Percentiles rank a stretch among this genome's conserved stretches.
Evolutionary conservation across 2,797 vertebrate genomes (phyloP).

Genomic region (Emys orbicularis): DNA sequence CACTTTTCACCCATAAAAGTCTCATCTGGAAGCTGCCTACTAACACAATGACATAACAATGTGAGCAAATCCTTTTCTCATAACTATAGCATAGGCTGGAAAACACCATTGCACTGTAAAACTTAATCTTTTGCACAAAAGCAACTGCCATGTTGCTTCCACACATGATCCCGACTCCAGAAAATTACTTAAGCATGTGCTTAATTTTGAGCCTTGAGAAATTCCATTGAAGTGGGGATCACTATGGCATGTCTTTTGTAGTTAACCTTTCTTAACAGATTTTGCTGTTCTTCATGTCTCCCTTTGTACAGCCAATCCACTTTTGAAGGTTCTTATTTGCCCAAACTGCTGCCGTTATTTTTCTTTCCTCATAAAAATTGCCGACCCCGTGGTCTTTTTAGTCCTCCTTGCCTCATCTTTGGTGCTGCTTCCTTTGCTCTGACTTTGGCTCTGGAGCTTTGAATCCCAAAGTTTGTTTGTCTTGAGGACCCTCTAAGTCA

Average conservation of each 20-base stretch:
- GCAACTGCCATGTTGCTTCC: neutral
- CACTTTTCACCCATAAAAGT: neutral
- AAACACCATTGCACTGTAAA: slow-evolving; percentile 12
- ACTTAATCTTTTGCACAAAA: neutral
- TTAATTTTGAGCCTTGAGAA: neutral
- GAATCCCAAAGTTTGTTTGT: neutral
- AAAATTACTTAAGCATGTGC: fast-evolving
- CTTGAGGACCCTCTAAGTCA: neutral
- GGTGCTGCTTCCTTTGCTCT: neutral
- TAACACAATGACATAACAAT: neutral
- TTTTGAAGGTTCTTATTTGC: neutral
- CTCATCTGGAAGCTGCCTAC: slow-evolving; percentile 7
- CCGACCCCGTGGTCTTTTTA: neutral
- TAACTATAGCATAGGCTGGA: neutral
- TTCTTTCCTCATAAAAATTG: neutral
- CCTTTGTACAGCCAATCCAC: neutral
- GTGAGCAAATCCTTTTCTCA: neutral
- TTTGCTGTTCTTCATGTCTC: slow-evolving; percentile 5
- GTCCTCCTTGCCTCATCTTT: neutral
- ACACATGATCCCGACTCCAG: neutral
- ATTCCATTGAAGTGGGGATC: slow-evolving; percentile 14
- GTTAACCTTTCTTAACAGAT: neutral
- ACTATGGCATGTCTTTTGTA: neutral
- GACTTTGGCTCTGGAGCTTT: neutral
- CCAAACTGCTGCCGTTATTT: neutral